These are phyloP conservation scores for Tolmerus cingulatus DNA, from an alignment of 2,888 invertebrate genomes.

Conservation along the genomic window DNA sequence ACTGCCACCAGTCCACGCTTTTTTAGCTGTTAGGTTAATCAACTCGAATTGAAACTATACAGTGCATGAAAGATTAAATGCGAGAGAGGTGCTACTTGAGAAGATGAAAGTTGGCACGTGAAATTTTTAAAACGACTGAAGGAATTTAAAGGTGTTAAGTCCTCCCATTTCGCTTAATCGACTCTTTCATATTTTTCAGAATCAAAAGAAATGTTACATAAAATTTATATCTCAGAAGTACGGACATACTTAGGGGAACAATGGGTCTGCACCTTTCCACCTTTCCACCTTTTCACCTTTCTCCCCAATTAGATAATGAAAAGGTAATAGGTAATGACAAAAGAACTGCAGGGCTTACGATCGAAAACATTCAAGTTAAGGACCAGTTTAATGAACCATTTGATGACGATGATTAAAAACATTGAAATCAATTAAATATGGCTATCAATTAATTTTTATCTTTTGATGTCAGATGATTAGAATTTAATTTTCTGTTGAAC, in stretches of 20 bases:
- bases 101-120: not conserved
- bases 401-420: too few relatives aligned
- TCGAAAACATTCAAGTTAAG: too few relatives aligned
- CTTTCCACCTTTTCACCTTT: too few relatives aligned
- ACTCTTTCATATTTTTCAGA: not conserved
- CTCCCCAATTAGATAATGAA: too few relatives aligned
- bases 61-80: slow-evolving; percentile 27
- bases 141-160: not conserved
- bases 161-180: not conserved
- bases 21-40: not conserved
- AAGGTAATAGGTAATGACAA: too few relatives aligned
- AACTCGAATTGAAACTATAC: not conserved
- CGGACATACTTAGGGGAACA: not conserved
- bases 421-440: too few relatives aligned
- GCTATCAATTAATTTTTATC: too few relatives aligned
- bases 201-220: not conserved
- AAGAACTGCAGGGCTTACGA: too few relatives aligned
- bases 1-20: not conserved
- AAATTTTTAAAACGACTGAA: not conserved
- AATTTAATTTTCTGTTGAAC: too few relatives aligned
- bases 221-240: not conserved
- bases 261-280: too few relatives aligned
- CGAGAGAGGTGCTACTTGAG: not conserved
- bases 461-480: too few relatives aligned
- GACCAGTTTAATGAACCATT: too few relatives aligned